Base-by-base conservation (phyloP, 1,140 invertebrate genomes). In the Halyomorpha halys region DNA sequence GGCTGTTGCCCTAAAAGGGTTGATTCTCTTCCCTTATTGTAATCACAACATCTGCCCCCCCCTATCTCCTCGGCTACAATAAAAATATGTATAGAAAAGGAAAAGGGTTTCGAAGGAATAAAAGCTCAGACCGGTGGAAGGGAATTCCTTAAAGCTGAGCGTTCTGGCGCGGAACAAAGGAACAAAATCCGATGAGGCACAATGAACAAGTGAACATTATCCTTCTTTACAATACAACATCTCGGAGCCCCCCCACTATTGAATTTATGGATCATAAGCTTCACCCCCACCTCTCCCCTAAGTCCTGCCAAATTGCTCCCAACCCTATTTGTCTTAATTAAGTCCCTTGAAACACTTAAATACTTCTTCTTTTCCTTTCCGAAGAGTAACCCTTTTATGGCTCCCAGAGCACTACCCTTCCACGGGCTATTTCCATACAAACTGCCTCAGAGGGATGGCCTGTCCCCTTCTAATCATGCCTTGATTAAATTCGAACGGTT, bases 161-260 rank as follows among this genome's bases (percentile, higher is more conserved):
- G 51, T 5, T 3, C 21, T 18, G 18, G 23, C 19, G 53, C 6
- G 23, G 53, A 56, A 64, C 47, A 59, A 64, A 56, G 54, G 39
- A 15, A 25, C 25, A 14, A 19, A 19, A 64, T 59, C 49, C 53
- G 49, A 64, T 64, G 63, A 47, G 39, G 63, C 63, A 59, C 63
- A 64, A 64, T 64, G 63, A 64, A 63, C 62, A 63, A 63, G 63
- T 64, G 63, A 64, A 51, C 51, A 64, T 64, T 64, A 64, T 44
- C 51, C 63, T 63, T 53, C 45, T 53, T 51, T 30, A 56, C 21
- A 56, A 56, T 56, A 25, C 53, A 56, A 56, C 18, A 56, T 25
- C 53, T 25, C 51, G 4, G n/a, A n/a, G n/a, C 53, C 30, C 54
- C 30, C 61, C 47, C 23, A 25, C 63, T 64, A 64, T 64, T 64